Evolutionary conservation across 2,797 vertebrate species (phyloP).

Genomic region (Eurystomus glaucurus): DNA sequence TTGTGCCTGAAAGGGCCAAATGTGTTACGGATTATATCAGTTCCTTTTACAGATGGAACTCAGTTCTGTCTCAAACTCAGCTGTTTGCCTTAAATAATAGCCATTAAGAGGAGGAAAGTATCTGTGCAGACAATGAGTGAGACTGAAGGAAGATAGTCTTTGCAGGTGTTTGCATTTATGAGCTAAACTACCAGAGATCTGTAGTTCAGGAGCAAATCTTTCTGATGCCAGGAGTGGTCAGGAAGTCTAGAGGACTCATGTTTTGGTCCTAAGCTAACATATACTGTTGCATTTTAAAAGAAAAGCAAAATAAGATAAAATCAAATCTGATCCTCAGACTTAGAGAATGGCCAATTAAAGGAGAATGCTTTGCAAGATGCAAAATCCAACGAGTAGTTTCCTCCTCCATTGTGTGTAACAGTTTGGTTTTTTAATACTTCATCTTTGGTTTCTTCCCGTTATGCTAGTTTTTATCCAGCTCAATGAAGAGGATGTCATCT

Average conservation of each 20-base stretch:
- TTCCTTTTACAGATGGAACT: background rate
- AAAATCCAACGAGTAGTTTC: background rate
- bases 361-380: background rate
- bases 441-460: background rate
- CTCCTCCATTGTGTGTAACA: background rate
- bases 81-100: background rate
- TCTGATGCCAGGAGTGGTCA: background rate
- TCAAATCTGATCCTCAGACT: background rate
- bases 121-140: background rate
- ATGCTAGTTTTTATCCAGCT: no score
- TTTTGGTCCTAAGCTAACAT: background rate
- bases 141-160: background rate
- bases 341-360: background rate
- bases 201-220: background rate
- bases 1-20: background rate
- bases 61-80: background rate
- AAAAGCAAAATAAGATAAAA: background rate
- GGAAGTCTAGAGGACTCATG: background rate
- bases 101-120: background rate
- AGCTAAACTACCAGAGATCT: background rate
- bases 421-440: background rate
- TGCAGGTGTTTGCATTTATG: background rate
- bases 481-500: no score
- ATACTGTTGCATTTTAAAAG: background rate
- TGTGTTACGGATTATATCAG: constrained; percentile 18